A percentile compares a stretch with the other conserved stretches of the same genome.
Evolutionary conservation across 1,140 invertebrate species (phyloP).

Genomic region (Tenebrio molitor): DNA sequence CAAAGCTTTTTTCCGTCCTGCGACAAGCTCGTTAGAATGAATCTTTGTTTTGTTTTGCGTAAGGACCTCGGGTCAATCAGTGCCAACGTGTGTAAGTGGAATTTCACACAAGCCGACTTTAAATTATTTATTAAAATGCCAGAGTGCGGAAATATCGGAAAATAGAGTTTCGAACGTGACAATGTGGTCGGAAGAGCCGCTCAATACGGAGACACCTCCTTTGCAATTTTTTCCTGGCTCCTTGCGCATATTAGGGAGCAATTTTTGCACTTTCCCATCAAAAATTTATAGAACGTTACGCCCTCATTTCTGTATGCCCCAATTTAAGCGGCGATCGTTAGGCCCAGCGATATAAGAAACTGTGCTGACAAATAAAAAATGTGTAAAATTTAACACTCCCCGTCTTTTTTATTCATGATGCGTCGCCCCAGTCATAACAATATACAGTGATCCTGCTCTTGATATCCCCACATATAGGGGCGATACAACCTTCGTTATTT

Average conservation of each 20-base stretch:
- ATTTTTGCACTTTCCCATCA: slow-evolving; percentile 34
- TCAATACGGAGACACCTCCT: slow-evolving; percentile 2
- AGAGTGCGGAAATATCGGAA: slow-evolving; percentile 44
- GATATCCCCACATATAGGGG: slow-evolving; percentile 19
- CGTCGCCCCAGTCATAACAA: slow-evolving; percentile 30
- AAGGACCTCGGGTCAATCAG: not conserved
- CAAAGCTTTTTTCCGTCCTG: slow-evolving; percentile 25
- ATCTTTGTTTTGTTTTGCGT: slow-evolving; percentile 31
- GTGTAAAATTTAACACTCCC: slow-evolving; percentile 37
- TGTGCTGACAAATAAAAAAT: slow-evolving; percentile 34
- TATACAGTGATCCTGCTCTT: slow-evolving; percentile 10
- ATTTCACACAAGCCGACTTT: too few species aligned
- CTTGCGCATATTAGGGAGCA: slow-evolving; percentile 27
- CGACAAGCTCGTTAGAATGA: slow-evolving; percentile 37
- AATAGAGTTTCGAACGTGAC: slow-evolving; percentile 43
- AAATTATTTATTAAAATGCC: slow-evolving; percentile 51
- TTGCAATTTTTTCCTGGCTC: not conserved
- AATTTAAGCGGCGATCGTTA: slow-evolving; percentile 20
- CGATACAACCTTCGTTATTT: slow-evolving; percentile 17
- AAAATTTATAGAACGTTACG: slow-evolving; percentile 25
- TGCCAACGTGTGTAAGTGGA: not conserved
- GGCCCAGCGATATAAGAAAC: slow-evolving; percentile 17
- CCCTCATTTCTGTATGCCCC: slow-evolving; percentile 6
- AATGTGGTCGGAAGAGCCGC: slow-evolving; percentile 9
- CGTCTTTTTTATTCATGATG: slow-evolving; percentile 32